phyloP scores from a whole-genome alignment of 2,888 invertebrate species.

The Eupithecia insigniata region DNA sequence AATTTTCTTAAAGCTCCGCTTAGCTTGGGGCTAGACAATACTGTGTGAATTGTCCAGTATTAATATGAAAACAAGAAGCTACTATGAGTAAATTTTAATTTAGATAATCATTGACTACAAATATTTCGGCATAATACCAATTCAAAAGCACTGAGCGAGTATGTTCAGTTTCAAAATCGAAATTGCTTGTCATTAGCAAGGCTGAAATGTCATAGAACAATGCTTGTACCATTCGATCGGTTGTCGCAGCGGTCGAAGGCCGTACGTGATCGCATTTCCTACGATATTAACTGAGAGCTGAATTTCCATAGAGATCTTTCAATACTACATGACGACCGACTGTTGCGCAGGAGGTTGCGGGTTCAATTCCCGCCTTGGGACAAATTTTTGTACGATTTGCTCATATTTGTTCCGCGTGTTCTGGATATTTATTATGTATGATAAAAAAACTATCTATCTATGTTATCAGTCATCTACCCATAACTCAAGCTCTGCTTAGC shows the following conservation, averaged over 20 bases:
- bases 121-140: slow-evolving; percentile 36
- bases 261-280: slow-evolving; percentile 81
- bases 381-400: too few relatives aligned
- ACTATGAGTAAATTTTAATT: not conserved
- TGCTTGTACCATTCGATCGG: slow-evolving; percentile 63
- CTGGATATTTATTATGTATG: too few relatives aligned
- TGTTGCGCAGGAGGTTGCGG: too few relatives aligned
- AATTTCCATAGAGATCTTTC: slow-evolving; percentile 15
- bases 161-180: slow-evolving; percentile 77
- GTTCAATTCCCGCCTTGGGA: too few relatives aligned
- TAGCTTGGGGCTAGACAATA: too few relatives aligned
- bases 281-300: slow-evolving; percentile 54
- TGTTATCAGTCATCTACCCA: too few relatives aligned
- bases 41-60: too few relatives aligned
- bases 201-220: slow-evolving; percentile 84
- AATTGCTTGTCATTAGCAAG: slow-evolving; percentile 82
- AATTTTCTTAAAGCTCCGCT: too few relatives aligned
- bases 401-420: too few relatives aligned
- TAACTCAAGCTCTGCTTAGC: too few relatives aligned
- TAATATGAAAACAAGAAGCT: not conserved
- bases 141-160: slow-evolving; percentile 74
- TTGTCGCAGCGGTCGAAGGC: slow-evolving; percentile 75
- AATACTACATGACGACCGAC: too few relatives aligned
- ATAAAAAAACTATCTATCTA: too few relatives aligned
- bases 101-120: slow-evolving; percentile 4